Base-by-base conservation (phyloP, 2,797 vertebrate genomes). In the Setipinna tenuifilis region DNA sequence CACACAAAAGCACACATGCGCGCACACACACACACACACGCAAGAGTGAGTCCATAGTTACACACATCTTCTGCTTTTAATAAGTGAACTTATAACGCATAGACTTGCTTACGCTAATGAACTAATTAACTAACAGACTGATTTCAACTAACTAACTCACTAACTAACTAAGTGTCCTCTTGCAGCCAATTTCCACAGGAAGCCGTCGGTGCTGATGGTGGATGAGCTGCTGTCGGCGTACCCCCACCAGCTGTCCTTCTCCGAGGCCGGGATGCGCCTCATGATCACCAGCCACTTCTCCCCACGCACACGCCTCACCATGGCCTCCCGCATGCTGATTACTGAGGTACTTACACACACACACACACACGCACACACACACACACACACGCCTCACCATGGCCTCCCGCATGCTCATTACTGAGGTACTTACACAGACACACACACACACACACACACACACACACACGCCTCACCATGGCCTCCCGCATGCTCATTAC, bases 231-330 rank as follows among this genome's bases (percentile, higher is more conserved):
- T 99, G 41, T 98, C 96, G 0, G 97, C 97, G 0, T 98, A 97
- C 90, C 98, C 98, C 75, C 98, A 99, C 92, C 98, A 99, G 95
- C 97, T 99, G 84, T 96, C 97, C 1, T 99, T 99, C 93, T 99
- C 98, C 0, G 98, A 99, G 93, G 98, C 98, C 48, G 97, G 98
- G 50, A 96, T 99, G 93, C 96, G 98, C 89, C 98, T 99, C 93
- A 99, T 99, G 98, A 99, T 99, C 93, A 99, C 98, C 84, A 98
- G 96, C 89, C 98, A 99, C 92, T 99, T 99, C 87, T 98, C 97
- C 61, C 98, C 98, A 2, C 97, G 97, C 90, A 99, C 98, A 81
- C 96, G 98, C 25, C 98, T 99, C 89, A 97, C 98, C 89, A 99
- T 99, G 98, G 98, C 98, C 87, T 99, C 98, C 25, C 96, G 98